A percentile compares a stretch with the other conserved stretches of the same genome.
Conservation (phyloP, 1,140 invertebrate species). For the Caenorhabditis briggsae region DNA sequence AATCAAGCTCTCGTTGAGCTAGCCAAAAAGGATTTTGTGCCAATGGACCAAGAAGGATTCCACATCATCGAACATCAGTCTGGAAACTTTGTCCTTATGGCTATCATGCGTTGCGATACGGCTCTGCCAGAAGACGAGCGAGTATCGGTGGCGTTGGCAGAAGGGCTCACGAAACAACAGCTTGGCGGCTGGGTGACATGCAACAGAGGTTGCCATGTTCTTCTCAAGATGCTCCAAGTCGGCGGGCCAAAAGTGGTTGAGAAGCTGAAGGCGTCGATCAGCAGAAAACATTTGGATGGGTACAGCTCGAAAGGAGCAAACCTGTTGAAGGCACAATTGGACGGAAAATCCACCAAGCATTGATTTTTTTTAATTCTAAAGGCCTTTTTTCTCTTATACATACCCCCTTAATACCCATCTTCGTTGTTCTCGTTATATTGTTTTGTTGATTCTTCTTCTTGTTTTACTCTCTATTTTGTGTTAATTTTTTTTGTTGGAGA, state of each 20-base stretch:
- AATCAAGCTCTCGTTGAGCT: conserved; percentile 62
- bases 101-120: conserved; percentile 54
- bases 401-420: too few species aligned
- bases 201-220: conserved; percentile 61
- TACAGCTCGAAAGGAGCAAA: conserved; percentile 60
- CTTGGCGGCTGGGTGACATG: conserved; percentile 61
- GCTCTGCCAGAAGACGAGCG: conserved; percentile 59
- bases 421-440: too few species aligned
- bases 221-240: conserved; percentile 60
- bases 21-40: conserved; percentile 65
- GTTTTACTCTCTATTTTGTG: too few species aligned
- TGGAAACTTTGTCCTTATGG: conserved; percentile 55
- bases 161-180: conserved; percentile 54
- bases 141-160: conserved; percentile 37
- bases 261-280: conserved; percentile 48
- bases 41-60: conserved; percentile 60
- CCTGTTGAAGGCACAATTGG: conserved; percentile 15
- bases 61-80: conserved; percentile 64
- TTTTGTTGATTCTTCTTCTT: too few species aligned
- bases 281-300: conserved; percentile 37
- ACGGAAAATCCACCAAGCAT: conserved; percentile 16
- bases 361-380: background rate
- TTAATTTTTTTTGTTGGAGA: background rate
- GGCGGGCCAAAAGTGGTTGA: conserved; percentile 41
- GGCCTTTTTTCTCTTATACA: too few species aligned